Conservation (phyloP, 2,888 invertebrate species). For the Danaus chrysippus region DNA sequence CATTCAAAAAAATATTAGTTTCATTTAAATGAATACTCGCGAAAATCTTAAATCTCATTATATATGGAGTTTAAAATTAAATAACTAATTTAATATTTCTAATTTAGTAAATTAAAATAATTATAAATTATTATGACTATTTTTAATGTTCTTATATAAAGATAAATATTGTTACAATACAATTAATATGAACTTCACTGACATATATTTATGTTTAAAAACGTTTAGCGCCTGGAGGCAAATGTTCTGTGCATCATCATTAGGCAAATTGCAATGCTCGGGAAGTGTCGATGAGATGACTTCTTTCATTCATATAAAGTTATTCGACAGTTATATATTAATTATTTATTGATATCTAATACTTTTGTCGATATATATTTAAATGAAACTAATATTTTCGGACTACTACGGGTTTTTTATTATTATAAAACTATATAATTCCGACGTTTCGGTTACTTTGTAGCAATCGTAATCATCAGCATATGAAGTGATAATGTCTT, state of each 20-base stretch:
- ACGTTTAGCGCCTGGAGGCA: conserved; percentile 19
- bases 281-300: conserved; percentile 25
- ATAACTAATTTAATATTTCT: too few species aligned
- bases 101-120: background rate
- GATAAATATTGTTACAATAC: conserved; percentile 11
- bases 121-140: background rate
- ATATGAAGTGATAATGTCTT: too few species aligned
- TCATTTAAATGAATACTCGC: too few species aligned
- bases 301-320: conserved; percentile 23
- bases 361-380: too few species aligned
- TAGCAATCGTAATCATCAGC: too few species aligned
- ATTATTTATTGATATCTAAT: background rate
- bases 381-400: too few species aligned
- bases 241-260: conserved; percentile 26
- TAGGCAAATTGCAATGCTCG: conserved; percentile 25
- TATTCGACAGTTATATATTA: conserved; percentile 7
- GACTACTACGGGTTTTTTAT: too few species aligned
- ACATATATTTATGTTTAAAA: conserved; percentile 19
- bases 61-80: too few species aligned
- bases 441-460: too few species aligned
- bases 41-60: too few species aligned
- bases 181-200: conserved; percentile 12
- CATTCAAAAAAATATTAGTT: too few species aligned
- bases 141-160: background rate
- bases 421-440: too few species aligned